Conservation (phyloP, 2,113 vertebrate species). For the Vulpes lagopus region DNA sequence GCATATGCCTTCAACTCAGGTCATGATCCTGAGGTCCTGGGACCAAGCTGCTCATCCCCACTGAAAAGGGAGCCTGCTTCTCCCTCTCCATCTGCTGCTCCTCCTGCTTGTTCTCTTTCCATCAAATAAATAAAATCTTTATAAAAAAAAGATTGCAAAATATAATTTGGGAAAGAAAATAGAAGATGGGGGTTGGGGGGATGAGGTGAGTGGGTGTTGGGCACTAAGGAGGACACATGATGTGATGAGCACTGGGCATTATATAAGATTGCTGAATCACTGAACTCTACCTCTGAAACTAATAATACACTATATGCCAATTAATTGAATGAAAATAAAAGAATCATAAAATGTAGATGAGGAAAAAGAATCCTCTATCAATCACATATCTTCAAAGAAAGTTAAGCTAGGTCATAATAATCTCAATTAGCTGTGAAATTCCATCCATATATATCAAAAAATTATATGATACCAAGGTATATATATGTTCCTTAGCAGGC, state of each 20-base stretch:
- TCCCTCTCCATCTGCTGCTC: too few species aligned
- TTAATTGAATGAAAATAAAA: background rate
- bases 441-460: background rate
- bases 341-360: background rate
- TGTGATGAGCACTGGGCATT: background rate
- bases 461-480: background rate
- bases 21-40: too few species aligned
- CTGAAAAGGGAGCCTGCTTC: too few species aligned
- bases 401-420: background rate
- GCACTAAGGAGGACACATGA: too few species aligned
- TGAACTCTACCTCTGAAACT: background rate
- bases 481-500: background rate
- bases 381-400: background rate
- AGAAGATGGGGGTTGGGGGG: too few species aligned
- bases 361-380: background rate
- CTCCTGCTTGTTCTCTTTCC: too few species aligned
- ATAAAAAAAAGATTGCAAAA: background rate
- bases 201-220: background rate
- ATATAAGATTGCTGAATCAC: background rate
- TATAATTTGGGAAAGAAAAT: background rate
- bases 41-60: too few species aligned
- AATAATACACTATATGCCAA: background rate
- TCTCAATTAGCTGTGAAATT: background rate
- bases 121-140: too few species aligned
- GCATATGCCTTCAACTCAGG: too few species aligned